Conservation (phyloP, 2,113 vertebrate genomes). For the Macaca nemestrina region DNA sequence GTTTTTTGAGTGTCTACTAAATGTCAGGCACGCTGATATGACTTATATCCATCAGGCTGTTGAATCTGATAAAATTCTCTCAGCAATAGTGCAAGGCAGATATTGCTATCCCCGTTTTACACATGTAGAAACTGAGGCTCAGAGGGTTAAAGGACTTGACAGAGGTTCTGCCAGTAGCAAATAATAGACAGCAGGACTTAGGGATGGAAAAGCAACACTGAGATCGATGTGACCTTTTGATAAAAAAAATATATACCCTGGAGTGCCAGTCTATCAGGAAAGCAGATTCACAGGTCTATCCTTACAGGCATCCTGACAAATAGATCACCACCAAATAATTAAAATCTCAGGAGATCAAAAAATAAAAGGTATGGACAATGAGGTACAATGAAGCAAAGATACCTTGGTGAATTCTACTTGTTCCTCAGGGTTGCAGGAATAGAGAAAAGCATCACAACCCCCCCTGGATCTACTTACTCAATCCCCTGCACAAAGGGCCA, state of each 20-base stretch:
- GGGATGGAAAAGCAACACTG: background rate
- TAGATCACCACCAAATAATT: background rate
- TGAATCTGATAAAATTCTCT: background rate
- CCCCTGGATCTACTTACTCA: background rate
- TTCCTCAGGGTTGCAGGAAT: background rate
- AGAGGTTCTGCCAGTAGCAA: background rate
- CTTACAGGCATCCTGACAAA: background rate
- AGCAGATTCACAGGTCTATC: background rate
- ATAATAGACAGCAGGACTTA: background rate
- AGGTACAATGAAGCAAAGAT: background rate
- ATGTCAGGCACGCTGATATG: background rate
- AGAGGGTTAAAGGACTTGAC: background rate
- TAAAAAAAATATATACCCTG: background rate
- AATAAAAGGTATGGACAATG: background rate
- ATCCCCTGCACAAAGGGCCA: background rate
- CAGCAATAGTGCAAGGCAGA: rapidly evolving
- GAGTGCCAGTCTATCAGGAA: background rate
- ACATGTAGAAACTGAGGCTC: background rate
- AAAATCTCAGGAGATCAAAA: background rate
- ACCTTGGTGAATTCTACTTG: background rate
- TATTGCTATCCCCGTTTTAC: background rate
- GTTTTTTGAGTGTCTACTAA: background rate
- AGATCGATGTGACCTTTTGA: background rate
- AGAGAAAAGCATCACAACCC: background rate
- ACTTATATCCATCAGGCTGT: background rate